Evolutionary conservation across 2,113 vertebrate species (phyloP).

Genomic region (Lophochroa leadbeateri): DNA sequence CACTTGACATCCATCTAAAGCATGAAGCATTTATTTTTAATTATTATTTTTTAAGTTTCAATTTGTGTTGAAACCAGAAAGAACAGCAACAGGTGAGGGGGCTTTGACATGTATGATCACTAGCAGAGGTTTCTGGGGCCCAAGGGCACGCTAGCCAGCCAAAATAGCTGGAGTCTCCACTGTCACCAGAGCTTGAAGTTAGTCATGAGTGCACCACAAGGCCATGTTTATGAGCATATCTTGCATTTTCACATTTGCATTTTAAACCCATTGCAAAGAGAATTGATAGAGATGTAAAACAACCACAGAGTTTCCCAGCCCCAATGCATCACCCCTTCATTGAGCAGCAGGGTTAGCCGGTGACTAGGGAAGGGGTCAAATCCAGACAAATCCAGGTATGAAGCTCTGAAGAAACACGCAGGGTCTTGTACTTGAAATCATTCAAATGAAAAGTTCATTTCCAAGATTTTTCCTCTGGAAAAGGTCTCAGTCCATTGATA

Average conservation of each 20-base stretch:
- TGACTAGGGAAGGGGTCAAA: background rate
- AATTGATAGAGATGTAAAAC: background rate
- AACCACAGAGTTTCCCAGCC: background rate
- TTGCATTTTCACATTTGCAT: background rate
- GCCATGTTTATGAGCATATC: background rate
- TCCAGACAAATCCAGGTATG: background rate
- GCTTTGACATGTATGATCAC: fast-evolving
- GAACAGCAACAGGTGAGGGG: background rate
- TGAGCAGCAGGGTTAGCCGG: background rate
- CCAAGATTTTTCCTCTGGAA: background rate
- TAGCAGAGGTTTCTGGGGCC: background rate
- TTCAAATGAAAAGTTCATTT: background rate
- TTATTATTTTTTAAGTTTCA: background rate
- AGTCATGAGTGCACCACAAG: background rate
- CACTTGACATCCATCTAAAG: background rate
- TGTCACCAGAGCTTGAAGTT: background rate
- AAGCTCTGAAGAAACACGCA: background rate
- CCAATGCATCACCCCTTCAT: background rate
- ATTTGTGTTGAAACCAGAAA: background rate
- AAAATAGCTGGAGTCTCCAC: background rate
- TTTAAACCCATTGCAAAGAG: background rate
- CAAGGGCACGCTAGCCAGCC: background rate
- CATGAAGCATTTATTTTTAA: background rate
- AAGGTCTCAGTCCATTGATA: background rate
- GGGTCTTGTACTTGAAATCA: background rate